Conservation (phyloP, 2,113 vertebrate genomes). For the Sapajus apella region DNA sequence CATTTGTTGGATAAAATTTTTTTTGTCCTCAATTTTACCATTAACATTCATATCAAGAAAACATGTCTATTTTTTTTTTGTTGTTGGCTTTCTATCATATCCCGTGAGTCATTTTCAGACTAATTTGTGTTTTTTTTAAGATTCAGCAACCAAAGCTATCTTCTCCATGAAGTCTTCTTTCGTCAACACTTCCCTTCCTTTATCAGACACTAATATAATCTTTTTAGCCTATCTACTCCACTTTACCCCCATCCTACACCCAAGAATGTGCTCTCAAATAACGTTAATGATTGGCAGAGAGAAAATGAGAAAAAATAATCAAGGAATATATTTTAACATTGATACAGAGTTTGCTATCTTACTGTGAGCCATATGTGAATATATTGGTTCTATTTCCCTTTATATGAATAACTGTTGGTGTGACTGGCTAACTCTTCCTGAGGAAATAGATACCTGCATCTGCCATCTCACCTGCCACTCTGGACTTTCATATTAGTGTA, state of each 20-base stretch:
- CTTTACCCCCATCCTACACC: neutral
- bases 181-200: neutral
- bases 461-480: neutral
- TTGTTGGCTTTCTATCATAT: neutral
- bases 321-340: neutral
- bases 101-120: neutral
- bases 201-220: neutral
- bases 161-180: neutral
- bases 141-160: neutral
- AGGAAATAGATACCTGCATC: neutral
- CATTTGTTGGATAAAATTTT: neutral
- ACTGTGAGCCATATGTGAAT: neutral
- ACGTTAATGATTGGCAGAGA: neutral
- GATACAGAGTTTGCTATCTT: neutral
- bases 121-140: neutral
- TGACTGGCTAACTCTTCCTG: neutral
- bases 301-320: slow-evolving; percentile 24
- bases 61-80: neutral
- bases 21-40: neutral
- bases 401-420: neutral
- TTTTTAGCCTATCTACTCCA: neutral
- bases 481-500: neutral
- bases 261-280: slow-evolving; percentile 8
- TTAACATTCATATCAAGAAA: slow-evolving; percentile 7
- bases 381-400: slow-evolving; percentile 25